Evolutionary conservation across 2,888 invertebrate species (phyloP).

Genomic region (Tromatobia lineatoria): DNA sequence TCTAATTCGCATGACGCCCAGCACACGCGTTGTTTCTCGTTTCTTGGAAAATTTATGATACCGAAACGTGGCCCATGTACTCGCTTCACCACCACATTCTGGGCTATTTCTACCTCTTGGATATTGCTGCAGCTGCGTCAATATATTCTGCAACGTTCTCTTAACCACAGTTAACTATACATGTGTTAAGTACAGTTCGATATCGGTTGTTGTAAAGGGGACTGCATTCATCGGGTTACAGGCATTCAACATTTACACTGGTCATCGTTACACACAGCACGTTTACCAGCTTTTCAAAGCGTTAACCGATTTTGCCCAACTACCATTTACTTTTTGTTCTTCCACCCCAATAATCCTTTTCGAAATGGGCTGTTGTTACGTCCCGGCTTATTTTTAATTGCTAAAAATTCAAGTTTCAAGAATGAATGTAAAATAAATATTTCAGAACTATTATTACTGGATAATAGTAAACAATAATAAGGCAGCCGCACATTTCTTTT

Average conservation of each 20-base stretch:
- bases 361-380: slow-evolving; percentile 18
- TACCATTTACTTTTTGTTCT: neutral
- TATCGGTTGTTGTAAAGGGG: neutral
- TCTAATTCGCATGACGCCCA: slow-evolving; percentile 8
- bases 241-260: neutral
- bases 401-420: no score
- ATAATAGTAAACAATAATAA: no score
- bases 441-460: no score
- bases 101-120: slow-evolving; percentile 2
- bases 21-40: slow-evolving; percentile 11
- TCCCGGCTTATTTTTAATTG: no score
- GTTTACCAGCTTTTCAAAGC: neutral
- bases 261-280: neutral
- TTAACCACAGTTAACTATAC: slow-evolving; percentile 5
- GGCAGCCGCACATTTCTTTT: no score
- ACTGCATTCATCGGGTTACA: slow-evolving; percentile 14
- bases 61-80: slow-evolving; percentile 6
- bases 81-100: neutral
- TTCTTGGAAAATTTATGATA: slow-evolving; percentile 17
- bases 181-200: slow-evolving; percentile 10
- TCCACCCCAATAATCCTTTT: slow-evolving; percentile 22
- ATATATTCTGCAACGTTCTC: neutral
- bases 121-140: slow-evolving; percentile 8
- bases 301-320: neutral
- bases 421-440: no score